A percentile compares a stretch with the other conserved stretches of the same genome.
Evolutionary conservation across 2,113 vertebrate genomes (phyloP).

Genomic region (Potamarius usumacintae): DNA sequence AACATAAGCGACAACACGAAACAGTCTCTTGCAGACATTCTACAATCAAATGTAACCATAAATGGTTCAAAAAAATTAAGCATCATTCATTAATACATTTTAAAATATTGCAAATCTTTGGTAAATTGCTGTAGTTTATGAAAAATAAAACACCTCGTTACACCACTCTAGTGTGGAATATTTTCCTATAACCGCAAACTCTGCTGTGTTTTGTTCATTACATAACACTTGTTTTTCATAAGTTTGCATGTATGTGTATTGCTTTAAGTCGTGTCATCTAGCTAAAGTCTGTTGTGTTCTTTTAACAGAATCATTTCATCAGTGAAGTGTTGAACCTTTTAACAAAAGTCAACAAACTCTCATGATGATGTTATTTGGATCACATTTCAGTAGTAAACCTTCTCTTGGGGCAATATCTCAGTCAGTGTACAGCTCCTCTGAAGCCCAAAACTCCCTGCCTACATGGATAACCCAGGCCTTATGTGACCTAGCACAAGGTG

Average conservation of each 20-base stretch:
- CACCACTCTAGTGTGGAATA: not conserved
- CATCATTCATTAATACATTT: not conserved
- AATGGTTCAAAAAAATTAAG: not conserved
- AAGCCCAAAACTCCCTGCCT: constrained; percentile 54
- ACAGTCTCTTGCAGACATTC: not conserved
- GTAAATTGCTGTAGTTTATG: not conserved
- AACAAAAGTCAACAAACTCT: not conserved
- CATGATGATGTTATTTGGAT: constrained; percentile 50
- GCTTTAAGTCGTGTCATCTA: not conserved
- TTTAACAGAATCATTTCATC: constrained; percentile 22
- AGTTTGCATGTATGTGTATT: not conserved
- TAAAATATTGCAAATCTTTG: not conserved
- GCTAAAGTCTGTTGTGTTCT: not conserved
- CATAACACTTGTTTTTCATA: not conserved
- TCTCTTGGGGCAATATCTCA: constrained; percentile 40
- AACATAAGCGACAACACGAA: not conserved
- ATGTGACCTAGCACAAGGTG: constrained; percentile 64
- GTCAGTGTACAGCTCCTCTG: constrained; percentile 48
- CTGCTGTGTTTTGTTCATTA: not conserved
- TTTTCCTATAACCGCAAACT: not conserved
- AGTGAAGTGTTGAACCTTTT: not conserved
- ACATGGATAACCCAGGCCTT: constrained; percentile 69
- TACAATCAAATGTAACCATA: not conserved
- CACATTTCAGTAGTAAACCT: constrained; percentile 41
- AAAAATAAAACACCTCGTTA: not conserved